phyloP scores from a whole-genome alignment of 2,888 invertebrate species.

The Pseudococcus jackbeardsleyi region DNA sequence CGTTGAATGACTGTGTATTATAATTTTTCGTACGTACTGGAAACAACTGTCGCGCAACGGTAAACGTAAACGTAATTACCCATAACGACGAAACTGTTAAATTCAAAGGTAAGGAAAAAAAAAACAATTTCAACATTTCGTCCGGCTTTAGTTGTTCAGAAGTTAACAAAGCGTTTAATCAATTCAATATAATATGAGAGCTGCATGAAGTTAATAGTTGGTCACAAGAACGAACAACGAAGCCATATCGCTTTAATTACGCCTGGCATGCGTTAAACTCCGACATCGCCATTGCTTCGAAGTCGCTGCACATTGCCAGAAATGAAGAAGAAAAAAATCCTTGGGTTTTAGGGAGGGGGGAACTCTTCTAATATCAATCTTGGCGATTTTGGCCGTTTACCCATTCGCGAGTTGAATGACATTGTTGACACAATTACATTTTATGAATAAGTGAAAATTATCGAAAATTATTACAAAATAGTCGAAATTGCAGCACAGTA shows the following conservation, averaged over 20 bases:
- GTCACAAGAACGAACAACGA: slow-evolving; percentile 30
- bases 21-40: background rate
- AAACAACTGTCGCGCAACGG: slow-evolving; percentile 60
- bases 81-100: slow-evolving; percentile 62
- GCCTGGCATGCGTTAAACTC: slow-evolving; percentile 50
- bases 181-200: slow-evolving; percentile 62
- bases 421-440: too few relatives aligned
- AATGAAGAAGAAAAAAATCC: too few relatives aligned
- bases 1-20: slow-evolving; percentile 3
- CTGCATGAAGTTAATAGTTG: slow-evolving; percentile 26
- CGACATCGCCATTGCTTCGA: background rate
- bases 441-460: too few relatives aligned
- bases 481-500: too few relatives aligned
- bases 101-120: slow-evolving; percentile 36
- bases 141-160: slow-evolving; percentile 40
- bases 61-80: slow-evolving; percentile 61
- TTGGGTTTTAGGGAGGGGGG: too few relatives aligned
- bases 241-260: slow-evolving; percentile 52
- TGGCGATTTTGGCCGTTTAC: too few relatives aligned
- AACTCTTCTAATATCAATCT: too few relatives aligned
- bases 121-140: slow-evolving; percentile 55
- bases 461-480: too few relatives aligned
- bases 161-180: slow-evolving; percentile 65
- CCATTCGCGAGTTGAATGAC: too few relatives aligned
- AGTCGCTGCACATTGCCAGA: too few relatives aligned